These are phyloP conservation scores for Trogon surrucura DNA, from an alignment of 2,113 vertebrate genomes.

Conservation along the genomic window DNA sequence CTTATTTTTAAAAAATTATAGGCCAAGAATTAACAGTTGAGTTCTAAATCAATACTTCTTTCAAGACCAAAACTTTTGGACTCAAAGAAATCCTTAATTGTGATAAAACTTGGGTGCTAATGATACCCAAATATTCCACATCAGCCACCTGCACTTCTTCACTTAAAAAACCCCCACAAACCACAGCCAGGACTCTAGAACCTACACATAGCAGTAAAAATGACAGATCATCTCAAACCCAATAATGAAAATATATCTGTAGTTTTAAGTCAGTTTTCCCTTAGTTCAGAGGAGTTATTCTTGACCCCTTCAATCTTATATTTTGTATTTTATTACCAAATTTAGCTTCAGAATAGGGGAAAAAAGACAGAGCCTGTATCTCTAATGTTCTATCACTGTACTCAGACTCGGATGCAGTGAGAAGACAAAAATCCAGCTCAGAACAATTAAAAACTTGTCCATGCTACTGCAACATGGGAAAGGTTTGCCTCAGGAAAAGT, in stretches of 20 bases:
- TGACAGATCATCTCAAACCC: not conserved
- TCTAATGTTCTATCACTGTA: not conserved
- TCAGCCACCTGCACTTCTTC: not conserved
- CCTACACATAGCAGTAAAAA: not conserved
- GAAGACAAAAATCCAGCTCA: not conserved
- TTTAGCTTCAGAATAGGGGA: not conserved
- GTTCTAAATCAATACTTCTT: slow-evolving; percentile 17
- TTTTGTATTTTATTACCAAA: not conserved
- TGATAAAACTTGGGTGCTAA: not conserved
- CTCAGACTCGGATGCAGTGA: not conserved
- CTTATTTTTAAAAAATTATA: not conserved
- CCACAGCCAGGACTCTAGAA: not conserved
- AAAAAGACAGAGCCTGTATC: not conserved
- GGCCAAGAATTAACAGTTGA: slow-evolving; percentile 8
- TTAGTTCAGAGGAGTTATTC: not conserved
- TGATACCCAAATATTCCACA: not conserved
- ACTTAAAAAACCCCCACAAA: not conserved
- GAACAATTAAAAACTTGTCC: not conserved
- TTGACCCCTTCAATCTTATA: not conserved
- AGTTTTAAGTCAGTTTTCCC: not conserved
- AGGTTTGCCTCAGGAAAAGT: not conserved
- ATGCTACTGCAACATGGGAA: not conserved
- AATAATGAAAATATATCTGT: not conserved
- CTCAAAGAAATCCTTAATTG: slow-evolving; percentile 13
- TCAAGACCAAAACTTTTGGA: slow-evolving; percentile 11